phyloP scores from a whole-genome alignment of 2,797 vertebrate genomes.

The Falco concolor region DNA sequence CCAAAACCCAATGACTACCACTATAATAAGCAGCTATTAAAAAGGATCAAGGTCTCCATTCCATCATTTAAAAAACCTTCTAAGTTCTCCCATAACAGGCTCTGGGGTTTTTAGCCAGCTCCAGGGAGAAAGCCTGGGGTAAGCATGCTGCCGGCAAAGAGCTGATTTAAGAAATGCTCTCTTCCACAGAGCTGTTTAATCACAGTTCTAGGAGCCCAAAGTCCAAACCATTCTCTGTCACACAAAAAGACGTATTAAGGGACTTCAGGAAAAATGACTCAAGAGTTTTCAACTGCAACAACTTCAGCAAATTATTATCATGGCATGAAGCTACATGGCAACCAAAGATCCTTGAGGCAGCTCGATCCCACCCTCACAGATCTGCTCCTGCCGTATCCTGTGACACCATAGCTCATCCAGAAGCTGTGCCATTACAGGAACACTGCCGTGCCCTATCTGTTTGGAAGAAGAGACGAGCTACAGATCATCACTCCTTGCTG shows the following conservation, averaged over 20 bases:
- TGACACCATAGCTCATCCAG: background rate
- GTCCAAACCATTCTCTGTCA: background rate
- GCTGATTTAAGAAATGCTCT: background rate
- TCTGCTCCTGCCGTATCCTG: background rate
- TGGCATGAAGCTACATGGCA: background rate
- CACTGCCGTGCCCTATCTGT: background rate
- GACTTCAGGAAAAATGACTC: background rate
- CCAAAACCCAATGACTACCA: constrained; percentile 6
- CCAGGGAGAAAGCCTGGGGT: background rate
- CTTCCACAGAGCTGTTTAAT: background rate
- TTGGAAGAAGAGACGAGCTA: background rate
- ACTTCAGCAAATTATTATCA: background rate
- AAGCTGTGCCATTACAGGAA: rapidly evolving
- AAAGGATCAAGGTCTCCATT: background rate
- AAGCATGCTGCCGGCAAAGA: background rate
- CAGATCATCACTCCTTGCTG: background rate
- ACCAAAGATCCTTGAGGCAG: background rate
- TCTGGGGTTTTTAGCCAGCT: background rate
- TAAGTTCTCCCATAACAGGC: background rate
- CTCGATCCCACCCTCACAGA: background rate
- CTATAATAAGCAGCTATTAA: constrained; percentile 12
- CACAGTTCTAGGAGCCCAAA: background rate
- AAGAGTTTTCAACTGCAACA: background rate
- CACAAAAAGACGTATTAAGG: background rate
- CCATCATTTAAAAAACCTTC: background rate